Evolutionary conservation across 2,888 invertebrate genomes (phyloP).

Genomic region (Callinectes sapidus): DNA sequence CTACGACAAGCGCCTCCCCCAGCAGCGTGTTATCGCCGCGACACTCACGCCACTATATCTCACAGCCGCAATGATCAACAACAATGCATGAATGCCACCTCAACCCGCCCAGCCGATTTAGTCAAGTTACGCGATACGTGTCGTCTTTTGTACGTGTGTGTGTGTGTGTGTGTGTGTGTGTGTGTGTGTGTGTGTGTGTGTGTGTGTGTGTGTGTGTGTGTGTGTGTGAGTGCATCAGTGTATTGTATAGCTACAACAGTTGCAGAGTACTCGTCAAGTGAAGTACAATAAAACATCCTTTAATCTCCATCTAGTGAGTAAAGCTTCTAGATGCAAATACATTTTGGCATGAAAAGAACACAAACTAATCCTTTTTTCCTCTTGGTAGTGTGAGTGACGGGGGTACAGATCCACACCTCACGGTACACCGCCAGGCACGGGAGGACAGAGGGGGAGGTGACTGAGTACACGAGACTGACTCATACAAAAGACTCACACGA

Average conservation of each 20-base stretch:
- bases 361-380: background rate
- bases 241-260: background rate
- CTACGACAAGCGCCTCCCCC: background rate
- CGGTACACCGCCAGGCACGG: background rate
- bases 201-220: background rate
- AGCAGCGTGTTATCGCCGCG: background rate
- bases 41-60: background rate
- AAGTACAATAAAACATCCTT: slow-evolving; percentile 6
- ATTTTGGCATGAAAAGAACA: background rate
- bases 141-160: background rate
- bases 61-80: background rate
- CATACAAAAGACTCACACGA: slow-evolving; percentile 12
- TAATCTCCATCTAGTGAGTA: background rate
- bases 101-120: background rate
- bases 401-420: slow-evolving; percentile 11
- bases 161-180: slow-evolving; percentile 43
- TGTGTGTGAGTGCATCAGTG: background rate
- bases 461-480: background rate
- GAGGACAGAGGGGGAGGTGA: background rate
- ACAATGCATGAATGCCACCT: background rate
- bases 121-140: background rate
- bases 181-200: slow-evolving; percentile 12
- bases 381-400: background rate
- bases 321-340: background rate
- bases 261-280: background rate